Conservation (phyloP, 2,113 vertebrate genomes). For the Rhinopithecus roxellana region DNA sequence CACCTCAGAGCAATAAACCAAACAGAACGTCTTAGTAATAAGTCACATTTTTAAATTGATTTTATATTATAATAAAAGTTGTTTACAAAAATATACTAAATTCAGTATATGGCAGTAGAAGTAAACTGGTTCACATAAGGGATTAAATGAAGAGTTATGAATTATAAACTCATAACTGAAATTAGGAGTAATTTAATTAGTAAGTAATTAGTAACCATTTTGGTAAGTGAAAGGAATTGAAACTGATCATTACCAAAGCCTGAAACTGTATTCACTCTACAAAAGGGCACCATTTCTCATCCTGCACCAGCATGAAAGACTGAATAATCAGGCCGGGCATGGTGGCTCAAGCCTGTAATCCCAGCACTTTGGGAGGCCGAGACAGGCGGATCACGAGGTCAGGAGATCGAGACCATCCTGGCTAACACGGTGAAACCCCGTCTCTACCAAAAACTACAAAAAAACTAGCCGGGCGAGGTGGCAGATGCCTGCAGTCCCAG, state of each 20-base stretch:
- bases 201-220: constrained; percentile 26
- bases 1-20: constrained; percentile 6
- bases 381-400: too few relatives aligned
- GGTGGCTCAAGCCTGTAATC: too few relatives aligned
- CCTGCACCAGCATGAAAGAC: not conserved
- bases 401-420: too few relatives aligned
- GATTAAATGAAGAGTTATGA: constrained; percentile 40
- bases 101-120: not conserved
- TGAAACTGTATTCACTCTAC: constrained; percentile 48
- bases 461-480: too few relatives aligned
- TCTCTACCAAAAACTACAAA: too few relatives aligned
- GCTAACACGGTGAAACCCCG: too few relatives aligned
- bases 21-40: constrained; percentile 31
- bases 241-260: constrained; percentile 49
- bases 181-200: not conserved
- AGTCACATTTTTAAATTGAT: constrained; percentile 26
- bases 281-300: constrained; percentile 46
- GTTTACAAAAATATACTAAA: constrained; percentile 49
- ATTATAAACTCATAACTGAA: constrained; percentile 7
- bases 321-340: not conserved
- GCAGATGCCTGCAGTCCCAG: too few relatives aligned
- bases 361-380: too few relatives aligned
- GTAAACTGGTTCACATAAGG: constrained; percentile 24
- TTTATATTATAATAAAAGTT: constrained; percentile 41
- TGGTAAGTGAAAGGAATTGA: constrained; percentile 25